A percentile compares a stretch with the other conserved stretches of the same genome.
These are phyloP conservation scores for Apodemus sylvaticus DNA, from an alignment of 2,113 vertebrate species.

Conservation along the genomic window DNA sequence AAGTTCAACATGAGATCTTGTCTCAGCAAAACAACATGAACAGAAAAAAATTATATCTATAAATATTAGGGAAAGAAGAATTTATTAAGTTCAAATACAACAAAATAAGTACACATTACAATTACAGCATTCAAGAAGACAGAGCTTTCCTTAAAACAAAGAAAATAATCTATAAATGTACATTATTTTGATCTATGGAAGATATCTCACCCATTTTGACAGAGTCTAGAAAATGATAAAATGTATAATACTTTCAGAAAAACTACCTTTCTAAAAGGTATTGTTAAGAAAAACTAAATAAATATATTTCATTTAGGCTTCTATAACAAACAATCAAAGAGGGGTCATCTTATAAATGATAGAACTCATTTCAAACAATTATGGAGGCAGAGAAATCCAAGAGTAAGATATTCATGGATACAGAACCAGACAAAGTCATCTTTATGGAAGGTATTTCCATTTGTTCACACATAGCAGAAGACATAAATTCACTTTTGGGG, in stretches of 20 bases:
- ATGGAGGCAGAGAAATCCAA: not conserved
- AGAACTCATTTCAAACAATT: not conserved
- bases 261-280: conserved; percentile 22
- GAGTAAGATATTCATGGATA: not conserved
- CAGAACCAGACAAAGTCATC: not conserved
- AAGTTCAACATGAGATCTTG: not conserved
- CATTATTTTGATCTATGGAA: not conserved
- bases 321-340: not conserved
- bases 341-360: not conserved
- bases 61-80: not conserved
- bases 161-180: conserved; percentile 16
- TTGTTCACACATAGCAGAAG: not conserved
- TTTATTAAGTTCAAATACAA: not conserved
- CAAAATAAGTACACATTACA: not conserved
- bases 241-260: not conserved
- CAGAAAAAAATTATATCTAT: not conserved
- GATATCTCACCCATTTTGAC: not conserved
- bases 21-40: not conserved
- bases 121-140: not conserved
- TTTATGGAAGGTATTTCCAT: not conserved
- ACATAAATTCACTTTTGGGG: not conserved
- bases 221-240: not conserved
- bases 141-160: not conserved
- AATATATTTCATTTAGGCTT: not conserved
- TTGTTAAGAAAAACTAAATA: not conserved